These are phyloP conservation scores for Crocuta crocuta DNA, from an alignment of 2,113 vertebrate species.

Conservation along the genomic window DNA sequence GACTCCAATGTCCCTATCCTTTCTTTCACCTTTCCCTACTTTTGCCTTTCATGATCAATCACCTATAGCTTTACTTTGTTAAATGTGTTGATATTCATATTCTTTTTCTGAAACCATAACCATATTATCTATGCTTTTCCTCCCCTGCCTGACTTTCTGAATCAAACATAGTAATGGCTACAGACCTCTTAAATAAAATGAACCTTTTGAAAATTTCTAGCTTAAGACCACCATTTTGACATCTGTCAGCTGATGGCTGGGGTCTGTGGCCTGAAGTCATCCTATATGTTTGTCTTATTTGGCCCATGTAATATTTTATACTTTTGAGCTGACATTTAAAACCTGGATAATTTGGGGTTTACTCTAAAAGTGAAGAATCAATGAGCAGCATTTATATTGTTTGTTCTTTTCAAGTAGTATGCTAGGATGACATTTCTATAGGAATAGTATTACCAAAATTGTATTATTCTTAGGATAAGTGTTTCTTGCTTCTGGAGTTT, in stretches of 20 bases:
- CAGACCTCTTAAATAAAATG: not conserved
- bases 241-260: not conserved
- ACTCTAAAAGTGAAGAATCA: slow-evolving; percentile 12
- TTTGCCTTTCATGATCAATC: not conserved
- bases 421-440: not conserved
- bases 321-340: not conserved
- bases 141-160: not conserved
- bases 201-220: not conserved
- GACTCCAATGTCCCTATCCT: accelerated
- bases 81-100: not conserved
- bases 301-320: not conserved
- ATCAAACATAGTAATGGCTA: not conserved
- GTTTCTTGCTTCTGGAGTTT: not conserved
- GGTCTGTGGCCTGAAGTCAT: not conserved
- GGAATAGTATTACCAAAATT: not conserved
- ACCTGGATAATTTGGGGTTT: not conserved
- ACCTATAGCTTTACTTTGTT: not conserved
- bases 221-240: not conserved
- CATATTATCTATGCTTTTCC: not conserved
- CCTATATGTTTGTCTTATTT: not conserved
- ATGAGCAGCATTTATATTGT: not conserved
- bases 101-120: not conserved
- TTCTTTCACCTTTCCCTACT: not conserved
- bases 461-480: not conserved
- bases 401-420: not conserved